phyloP scores from a whole-genome alignment of 2,888 invertebrate species.

The Phalangium opilio region DNA sequence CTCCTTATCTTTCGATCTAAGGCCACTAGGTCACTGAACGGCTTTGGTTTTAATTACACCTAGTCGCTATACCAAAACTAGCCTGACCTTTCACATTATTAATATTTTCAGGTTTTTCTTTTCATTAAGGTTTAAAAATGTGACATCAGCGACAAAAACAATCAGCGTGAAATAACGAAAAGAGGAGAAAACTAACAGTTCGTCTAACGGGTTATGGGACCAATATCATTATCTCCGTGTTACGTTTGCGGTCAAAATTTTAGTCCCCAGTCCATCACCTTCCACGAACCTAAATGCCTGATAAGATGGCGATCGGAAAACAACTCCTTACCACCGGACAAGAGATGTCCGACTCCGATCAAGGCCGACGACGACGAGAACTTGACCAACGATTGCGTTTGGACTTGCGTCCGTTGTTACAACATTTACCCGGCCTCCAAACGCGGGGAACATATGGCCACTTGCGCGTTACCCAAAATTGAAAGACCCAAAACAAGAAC shows the following conservation, averaged over 20 bases:
- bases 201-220: constrained; percentile 11
- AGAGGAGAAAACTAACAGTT: neutral
- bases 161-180: no score
- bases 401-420: constrained; percentile 6
- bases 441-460: neutral
- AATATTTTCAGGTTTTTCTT: no score
- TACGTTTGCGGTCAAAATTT: constrained; percentile 50
- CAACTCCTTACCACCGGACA: constrained; percentile 38
- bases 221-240: constrained; percentile 33
- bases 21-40: no score
- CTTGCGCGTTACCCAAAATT: neutral
- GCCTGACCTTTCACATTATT: no score
- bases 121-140: no score
- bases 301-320: constrained; percentile 42
- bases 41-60: no score
- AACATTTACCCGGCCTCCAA: constrained; percentile 4
- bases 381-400: neutral
- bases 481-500: neutral
- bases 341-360: constrained; percentile 38
- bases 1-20: no score
- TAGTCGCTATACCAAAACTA: no score
- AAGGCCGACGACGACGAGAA: constrained; percentile 35
- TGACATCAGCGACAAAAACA: no score
- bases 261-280: constrained; percentile 44
- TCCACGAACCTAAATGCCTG: constrained; percentile 51